Percentiles rank a stretch among this genome's conserved stretches.
Conservation (phyloP, 2,797 vertebrate genomes). For the Tadarida brasiliensis region DNA sequence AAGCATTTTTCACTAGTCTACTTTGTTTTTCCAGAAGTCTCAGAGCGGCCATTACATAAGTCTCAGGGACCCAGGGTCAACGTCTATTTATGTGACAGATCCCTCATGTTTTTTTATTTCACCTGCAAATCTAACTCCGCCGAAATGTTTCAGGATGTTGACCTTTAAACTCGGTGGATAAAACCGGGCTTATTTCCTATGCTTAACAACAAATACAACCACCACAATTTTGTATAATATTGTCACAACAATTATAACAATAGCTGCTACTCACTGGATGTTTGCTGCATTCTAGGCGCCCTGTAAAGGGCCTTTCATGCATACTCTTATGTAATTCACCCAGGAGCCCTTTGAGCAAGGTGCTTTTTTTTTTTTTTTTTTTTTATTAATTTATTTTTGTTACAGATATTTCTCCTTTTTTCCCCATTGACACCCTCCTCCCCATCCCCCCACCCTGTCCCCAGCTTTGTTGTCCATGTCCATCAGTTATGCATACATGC, state of each 20-base stretch:
- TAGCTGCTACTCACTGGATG: not conserved
- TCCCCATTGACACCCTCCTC: too few species aligned
- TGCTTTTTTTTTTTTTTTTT: not conserved
- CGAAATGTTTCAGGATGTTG: slow-evolving; percentile 72
- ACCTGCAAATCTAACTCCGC: slow-evolving; percentile 68
- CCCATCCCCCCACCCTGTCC: too few species aligned
- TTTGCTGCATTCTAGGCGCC: not conserved
- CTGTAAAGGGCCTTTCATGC: not conserved
- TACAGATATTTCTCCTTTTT: too few species aligned
- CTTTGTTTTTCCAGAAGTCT: slow-evolving; percentile 73
- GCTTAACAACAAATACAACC: slow-evolving; percentile 24
- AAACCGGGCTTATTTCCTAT: slow-evolving; percentile 36
- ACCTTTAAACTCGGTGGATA: slow-evolving; percentile 68
- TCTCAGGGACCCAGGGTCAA: slow-evolving; percentile 68
- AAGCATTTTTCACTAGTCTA: slow-evolving; percentile 66
- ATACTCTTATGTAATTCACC: slow-evolving; percentile 23
- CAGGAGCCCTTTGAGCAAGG: not conserved
- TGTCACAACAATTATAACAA: not conserved
- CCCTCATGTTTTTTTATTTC: slow-evolving; percentile 74
- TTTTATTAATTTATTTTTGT: too few species aligned
- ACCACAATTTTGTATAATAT: too few species aligned
- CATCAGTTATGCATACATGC: too few species aligned
- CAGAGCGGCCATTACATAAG: slow-evolving; percentile 57
- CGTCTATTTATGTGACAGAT: slow-evolving; percentile 77
- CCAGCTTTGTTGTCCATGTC: too few species aligned